These are phyloP conservation scores for Patiria pectinifera DNA, from an alignment of 53 echinoderm and acorn worm genomes.

Conservation along the genomic window DNA sequence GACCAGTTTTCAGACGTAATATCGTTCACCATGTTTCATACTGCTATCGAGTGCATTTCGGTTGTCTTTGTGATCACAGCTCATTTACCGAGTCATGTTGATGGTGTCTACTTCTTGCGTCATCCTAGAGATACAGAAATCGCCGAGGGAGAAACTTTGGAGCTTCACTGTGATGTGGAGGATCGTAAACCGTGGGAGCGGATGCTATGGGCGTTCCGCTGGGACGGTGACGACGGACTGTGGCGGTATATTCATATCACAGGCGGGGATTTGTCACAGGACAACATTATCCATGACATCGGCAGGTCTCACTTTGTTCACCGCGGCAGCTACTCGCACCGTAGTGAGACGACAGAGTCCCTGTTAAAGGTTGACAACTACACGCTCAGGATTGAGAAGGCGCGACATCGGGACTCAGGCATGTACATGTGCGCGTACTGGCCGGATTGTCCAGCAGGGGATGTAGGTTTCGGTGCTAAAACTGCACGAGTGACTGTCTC, in stretches of 20 bases:
- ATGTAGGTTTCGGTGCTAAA: not conserved
- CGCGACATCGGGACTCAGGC: constrained; percentile 12
- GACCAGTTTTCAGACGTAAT: not conserved
- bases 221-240: constrained; percentile 22
- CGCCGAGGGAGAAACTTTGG: not conserved
- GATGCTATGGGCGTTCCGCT: constrained; percentile 27
- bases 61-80: not conserved
- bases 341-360: not conserved
- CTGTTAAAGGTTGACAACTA: not conserved
- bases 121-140: not conserved
- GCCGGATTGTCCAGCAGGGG: not conserved
- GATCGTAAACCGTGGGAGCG: constrained; percentile 7
- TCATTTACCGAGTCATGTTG: not conserved
- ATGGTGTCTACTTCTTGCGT: not conserved
- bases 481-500: constrained; percentile 18
- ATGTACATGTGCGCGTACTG: constrained; percentile 29
- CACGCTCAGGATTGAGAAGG: not conserved
- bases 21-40: not conserved
- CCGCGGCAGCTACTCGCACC: constrained; percentile 9
- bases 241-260: constrained; percentile 34
- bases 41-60: not conserved
- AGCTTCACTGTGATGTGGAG: constrained; percentile 17
- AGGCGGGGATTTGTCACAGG: not conserved
- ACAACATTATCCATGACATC: constrained; percentile 3
- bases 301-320: constrained; percentile 27